phyloP scores from a whole-genome alignment of 2,797 vertebrate species.

The Hemibagrus guttatus region DNA sequence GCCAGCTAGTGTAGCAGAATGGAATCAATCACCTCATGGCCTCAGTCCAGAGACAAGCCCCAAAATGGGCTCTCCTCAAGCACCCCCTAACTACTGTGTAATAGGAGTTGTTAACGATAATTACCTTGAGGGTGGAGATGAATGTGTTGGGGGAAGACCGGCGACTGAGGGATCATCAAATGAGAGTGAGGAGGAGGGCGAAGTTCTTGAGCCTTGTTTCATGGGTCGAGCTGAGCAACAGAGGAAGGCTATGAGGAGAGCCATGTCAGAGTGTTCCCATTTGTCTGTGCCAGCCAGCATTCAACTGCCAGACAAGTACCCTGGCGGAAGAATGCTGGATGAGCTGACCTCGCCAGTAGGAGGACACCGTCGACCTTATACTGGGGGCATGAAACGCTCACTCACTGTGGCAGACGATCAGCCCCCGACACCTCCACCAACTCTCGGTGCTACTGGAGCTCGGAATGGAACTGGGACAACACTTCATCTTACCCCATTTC shows the following conservation, averaged over 20 bases:
- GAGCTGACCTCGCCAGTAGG: conserved; percentile 66
- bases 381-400: conserved; percentile 80
- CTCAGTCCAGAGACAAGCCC: conserved; percentile 56
- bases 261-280: conserved; percentile 93
- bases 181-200: conserved; percentile 72
- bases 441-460: conserved; percentile 67
- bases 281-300: conserved; percentile 85
- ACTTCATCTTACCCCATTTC: conserved; percentile 61
- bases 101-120: conserved; percentile 67
- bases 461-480: conserved; percentile 55
- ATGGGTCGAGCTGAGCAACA: conserved; percentile 80
- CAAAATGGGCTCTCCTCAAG: conserved; percentile 66
- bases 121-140: conserved; percentile 57
- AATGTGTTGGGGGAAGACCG: conserved; percentile 43
- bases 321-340: conserved; percentile 69
- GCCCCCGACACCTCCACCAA: conserved; percentile 68
- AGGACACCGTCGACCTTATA: conserved; percentile 66
- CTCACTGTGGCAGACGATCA: conserved; percentile 86
- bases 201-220: conserved; percentile 69
- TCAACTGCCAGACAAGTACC: conserved; percentile 88
- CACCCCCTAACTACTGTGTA: conserved; percentile 68
- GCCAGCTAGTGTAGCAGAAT: conserved; percentile 69
- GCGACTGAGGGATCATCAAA: conserved; percentile 68
- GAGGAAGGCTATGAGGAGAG: conserved; percentile 89
- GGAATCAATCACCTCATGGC: conserved; percentile 70